Evolutionary conservation across 1,140 invertebrate species (phyloP), one percentile per base, ranked within the genome.

Genomic region (Formica selysi): DNA sequence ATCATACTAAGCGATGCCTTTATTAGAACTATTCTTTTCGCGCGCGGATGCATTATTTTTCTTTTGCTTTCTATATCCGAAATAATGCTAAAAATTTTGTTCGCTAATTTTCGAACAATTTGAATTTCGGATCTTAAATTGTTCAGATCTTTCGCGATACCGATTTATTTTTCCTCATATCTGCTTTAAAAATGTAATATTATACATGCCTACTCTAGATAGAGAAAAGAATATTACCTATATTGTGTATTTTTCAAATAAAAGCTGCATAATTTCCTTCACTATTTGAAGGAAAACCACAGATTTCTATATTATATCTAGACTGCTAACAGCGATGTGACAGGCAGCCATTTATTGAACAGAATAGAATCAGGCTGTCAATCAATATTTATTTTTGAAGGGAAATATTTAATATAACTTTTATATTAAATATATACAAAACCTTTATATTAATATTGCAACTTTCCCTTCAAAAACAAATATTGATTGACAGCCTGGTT

Each of bases 151-250:
- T 59, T 67, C 65, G 10, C 10, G 2, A 67, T 64, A 26, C 26
- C 22, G 0, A 11, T 61, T 51, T 32, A 62, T 32, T 44, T 29
- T 70, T 7, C 29, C 11, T 26, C 13, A 6, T 51, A 16, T 54
- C 11, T 22, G n/a, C 29, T 73, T 73, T 1, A 11, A 57, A 73
- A 73, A 73, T 38, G 11, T 36, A 57, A 57, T n/a, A 13, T 73
- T 73, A 32, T 26, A 22, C 54, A 57, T 22, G 41, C 6, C 19
- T n/a, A 36, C 29, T 57, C 22, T 51, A 54, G 3, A 36, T 26
- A 57, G 26, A 13, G 54, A 36, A 36, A 8, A 73, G 8, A n/a
- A 73, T 71, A n/a, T 73, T 71, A 51, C 51, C 6, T 16, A 51
- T 16, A 48, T 19, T 51, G 32, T 54, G n/a, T 32, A 57, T 73